phyloP scores from a whole-genome alignment of 2,888 invertebrate genomes.

The Apoderus coryli region DNA sequence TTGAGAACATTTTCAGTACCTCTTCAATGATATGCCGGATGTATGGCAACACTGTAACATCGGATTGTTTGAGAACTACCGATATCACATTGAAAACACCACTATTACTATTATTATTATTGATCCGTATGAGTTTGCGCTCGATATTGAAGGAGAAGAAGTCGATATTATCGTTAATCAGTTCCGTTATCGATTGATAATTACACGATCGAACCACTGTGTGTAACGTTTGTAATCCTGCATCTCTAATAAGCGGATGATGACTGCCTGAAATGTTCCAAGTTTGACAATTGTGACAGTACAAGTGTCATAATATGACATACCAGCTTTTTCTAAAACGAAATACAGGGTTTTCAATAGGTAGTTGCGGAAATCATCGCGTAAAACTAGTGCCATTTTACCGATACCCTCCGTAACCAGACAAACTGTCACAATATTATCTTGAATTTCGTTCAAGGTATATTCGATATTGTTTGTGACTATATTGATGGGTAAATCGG shows the following conservation, averaged over 20 bases:
- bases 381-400: constrained; percentile 40
- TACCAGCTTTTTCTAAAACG: constrained; percentile 57
- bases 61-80: constrained; percentile 57
- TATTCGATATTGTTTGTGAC: constrained; percentile 15
- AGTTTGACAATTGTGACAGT: too few species aligned
- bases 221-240: constrained; percentile 44
- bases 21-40: constrained; percentile 55
- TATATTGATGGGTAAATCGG: constrained; percentile 22
- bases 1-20: too few species aligned
- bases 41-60: constrained; percentile 45
- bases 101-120: constrained; percentile 46
- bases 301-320: constrained; percentile 8
- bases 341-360: constrained; percentile 51
- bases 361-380: constrained; percentile 40
- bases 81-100: constrained; percentile 56
- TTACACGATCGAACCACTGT: constrained; percentile 44
- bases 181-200: constrained; percentile 38
- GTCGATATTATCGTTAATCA: constrained; percentile 54
- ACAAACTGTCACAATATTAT: constrained; percentile 51
- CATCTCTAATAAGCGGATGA: constrained; percentile 44
- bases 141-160: constrained; percentile 61
- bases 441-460: constrained; percentile 33
- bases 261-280: constrained; percentile 1
- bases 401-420: constrained; percentile 57
- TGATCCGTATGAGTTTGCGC: constrained; percentile 43